Percentiles rank a stretch among this genome's conserved stretches.
Evolutionary conservation across 1,140 invertebrate genomes (phyloP).

Genomic region (Papilio machaon): DNA sequence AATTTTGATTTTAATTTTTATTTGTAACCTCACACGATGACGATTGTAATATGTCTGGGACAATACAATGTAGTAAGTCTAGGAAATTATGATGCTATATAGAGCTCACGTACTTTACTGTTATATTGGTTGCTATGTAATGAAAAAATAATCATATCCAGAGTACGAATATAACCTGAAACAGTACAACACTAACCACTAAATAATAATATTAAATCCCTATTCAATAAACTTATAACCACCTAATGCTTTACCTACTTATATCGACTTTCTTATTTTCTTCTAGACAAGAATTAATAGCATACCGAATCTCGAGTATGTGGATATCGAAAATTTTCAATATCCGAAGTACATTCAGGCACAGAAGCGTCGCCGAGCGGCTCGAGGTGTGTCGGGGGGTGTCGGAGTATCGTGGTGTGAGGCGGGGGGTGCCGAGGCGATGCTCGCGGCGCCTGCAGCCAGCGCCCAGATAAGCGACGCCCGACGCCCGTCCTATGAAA

Average conservation of each 20-base stretch:
- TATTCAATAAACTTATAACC: background rate
- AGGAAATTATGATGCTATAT: too few species aligned
- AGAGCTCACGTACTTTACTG: too few species aligned
- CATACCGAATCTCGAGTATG: slow-evolving; percentile 49
- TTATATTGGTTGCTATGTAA: too few species aligned
- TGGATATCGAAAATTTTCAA: slow-evolving; percentile 64
- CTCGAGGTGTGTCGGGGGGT: background rate
- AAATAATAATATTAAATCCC: background rate
- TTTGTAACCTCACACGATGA: too few species aligned
- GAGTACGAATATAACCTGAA: too few species aligned
- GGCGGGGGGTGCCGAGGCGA: slow-evolving; percentile 59
- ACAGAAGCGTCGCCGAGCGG: slow-evolving; percentile 42
- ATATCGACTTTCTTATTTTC: background rate
- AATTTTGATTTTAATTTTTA: too few species aligned
- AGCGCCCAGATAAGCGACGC: slow-evolving; percentile 73
- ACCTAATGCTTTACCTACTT: background rate
- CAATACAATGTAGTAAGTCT: too few species aligned
- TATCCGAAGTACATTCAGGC: slow-evolving; percentile 53
- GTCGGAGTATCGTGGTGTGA: slow-evolving; percentile 28
- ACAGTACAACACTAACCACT: background rate
- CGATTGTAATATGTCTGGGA: too few species aligned
- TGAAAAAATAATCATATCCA: too few species aligned
- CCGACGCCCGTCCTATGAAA: slow-evolving; percentile 75
- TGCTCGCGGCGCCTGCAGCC: slow-evolving; percentile 71
- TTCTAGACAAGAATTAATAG: slow-evolving; percentile 25